These are phyloP conservation scores for Malthinus flaveolus DNA, from an alignment of 2,888 invertebrate genomes.

Conservation along the genomic window DNA sequence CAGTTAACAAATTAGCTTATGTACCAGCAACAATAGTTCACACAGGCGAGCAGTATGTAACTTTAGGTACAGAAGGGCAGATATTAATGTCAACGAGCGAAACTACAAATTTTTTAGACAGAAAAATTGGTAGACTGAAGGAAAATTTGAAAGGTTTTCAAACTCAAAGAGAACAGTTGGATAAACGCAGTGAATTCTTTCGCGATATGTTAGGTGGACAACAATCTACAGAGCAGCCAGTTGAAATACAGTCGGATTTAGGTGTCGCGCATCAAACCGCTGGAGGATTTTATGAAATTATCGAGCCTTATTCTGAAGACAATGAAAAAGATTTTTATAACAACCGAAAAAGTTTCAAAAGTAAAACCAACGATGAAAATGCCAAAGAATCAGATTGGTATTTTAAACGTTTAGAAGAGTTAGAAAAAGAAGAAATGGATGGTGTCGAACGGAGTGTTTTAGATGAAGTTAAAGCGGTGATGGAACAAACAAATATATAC, in stretches of 20 bases:
- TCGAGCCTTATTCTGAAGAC: conserved; percentile 13
- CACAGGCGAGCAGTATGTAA: conserved; percentile 19
- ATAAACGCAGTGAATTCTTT: conserved; percentile 8
- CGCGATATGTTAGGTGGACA: neutral
- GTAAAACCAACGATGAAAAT: neutral
- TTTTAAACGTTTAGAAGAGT: conserved; percentile 6
- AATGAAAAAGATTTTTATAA: conserved; percentile 14
- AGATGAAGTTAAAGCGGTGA: conserved; percentile 7
- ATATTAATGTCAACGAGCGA: conserved; percentile 20
- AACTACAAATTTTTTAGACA: conserved; percentile 11
- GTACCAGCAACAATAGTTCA: conserved; percentile 20
- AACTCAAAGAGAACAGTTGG: conserved; percentile 5
- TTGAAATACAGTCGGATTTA: conserved; percentile 8
- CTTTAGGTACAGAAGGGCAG: conserved; percentile 11
- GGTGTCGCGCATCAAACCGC: conserved; percentile 17
- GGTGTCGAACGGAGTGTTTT: neutral
- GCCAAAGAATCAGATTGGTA: neutral
- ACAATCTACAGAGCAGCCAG: neutral
- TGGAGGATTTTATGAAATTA: conserved; percentile 18
- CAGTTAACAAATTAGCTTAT: conserved; percentile 18
- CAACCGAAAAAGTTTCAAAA: neutral
- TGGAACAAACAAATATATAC: conserved; percentile 11
- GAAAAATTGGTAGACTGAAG: conserved; percentile 9
- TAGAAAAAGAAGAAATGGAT: conserved; percentile 11
- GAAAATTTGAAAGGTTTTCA: conserved; percentile 3